Evolutionary conservation across 2,113 vertebrate genomes (phyloP), one percentile per base, ranked within the genome.

Genomic region (Callaeas wilsoni): DNA sequence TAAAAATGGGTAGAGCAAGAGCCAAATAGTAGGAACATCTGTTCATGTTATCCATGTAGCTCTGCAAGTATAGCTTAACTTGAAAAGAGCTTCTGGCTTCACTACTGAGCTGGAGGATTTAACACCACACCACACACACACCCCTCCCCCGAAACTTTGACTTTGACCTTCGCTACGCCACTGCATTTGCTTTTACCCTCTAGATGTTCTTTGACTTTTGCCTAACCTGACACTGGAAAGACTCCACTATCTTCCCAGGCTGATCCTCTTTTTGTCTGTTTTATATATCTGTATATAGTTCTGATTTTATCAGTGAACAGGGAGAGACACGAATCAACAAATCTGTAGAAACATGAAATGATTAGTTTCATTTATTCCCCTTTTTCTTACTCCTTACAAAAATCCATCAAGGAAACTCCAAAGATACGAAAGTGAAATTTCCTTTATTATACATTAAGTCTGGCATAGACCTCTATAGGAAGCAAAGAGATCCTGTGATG

Each of bases 21-120:
- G 16, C 18, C 37, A 74, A 91, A 46, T 44, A 86, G 80, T 25
- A 49, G 84, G 65, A 92, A 35, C n/a, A 73, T 64, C 49, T 75
- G 33, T 30, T 87, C 18, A 8, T 0, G 0, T 57, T 73, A 89
- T 44, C 57, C 20, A 7, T 32, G 35, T 75, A 84, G 46, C 29
- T 92, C 60, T 88, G 23, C 41, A 84, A 94, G 68, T 60, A 32
- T 6, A 89, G n/a, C 26, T 74, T 64, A 68, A 71, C 65, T 90
- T 93, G 73, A 87, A 89, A 96, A 95, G 88, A 96, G 35, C 68
- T 35, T 68, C 71, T 78, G 64, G 41, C 52, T 90, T 84, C 83
- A 35, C 62, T 56, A 41, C 44, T 87, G 80, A 87, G 65, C 88
- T 84, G 27, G 64, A 60, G 86, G 83, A 78, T 89, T 90, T 92